Conservation (phyloP, 2,113 vertebrate species). For the Pollachius pollachius region DNA sequence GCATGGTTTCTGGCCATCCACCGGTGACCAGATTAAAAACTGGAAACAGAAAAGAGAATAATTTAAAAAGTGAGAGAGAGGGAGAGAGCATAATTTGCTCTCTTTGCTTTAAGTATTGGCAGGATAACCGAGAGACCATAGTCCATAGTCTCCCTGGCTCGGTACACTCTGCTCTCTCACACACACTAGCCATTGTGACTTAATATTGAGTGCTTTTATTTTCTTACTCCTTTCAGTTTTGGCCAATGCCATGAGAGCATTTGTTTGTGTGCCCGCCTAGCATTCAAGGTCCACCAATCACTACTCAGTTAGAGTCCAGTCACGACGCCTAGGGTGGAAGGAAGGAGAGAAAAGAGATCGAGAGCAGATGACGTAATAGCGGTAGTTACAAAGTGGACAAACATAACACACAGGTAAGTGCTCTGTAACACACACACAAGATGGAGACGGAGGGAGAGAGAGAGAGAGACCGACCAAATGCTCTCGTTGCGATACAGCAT, state of each 20-base stretch:
- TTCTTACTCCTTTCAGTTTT: conserved; percentile 21
- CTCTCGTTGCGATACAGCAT: neutral
- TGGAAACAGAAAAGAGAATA: too few relatives aligned
- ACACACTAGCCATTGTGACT: conserved; percentile 8
- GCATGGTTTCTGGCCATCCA: too few relatives aligned
- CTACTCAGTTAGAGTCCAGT: conserved; percentile 46
- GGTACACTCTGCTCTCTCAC: neutral
- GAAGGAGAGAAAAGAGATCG: neutral
- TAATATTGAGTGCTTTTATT: conserved; percentile 40
- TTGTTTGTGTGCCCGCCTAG: conserved; percentile 58
- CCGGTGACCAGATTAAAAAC: too few relatives aligned
- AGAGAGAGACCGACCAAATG: neutral
- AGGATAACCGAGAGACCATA: neutral
- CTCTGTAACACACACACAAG: neutral
- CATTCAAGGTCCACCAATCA: conserved; percentile 65
- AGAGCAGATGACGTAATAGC: neutral
- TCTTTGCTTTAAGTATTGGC: too few relatives aligned
- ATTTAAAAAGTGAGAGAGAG: neutral
- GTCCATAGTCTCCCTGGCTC: neutral
- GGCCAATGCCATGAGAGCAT: conserved; percentile 29
- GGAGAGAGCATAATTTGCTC: neutral
- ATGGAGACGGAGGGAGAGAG: neutral
- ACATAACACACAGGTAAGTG: too few relatives aligned
- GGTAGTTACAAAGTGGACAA: too few relatives aligned
- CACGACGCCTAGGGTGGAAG: conserved; percentile 45